A percentile compares a stretch with the other conserved stretches of the same genome.
These are phyloP conservation scores for Drosophila nr. perissopoda DNA, from an alignment of 2,888 invertebrate genomes.

Conservation along the genomic window DNA sequence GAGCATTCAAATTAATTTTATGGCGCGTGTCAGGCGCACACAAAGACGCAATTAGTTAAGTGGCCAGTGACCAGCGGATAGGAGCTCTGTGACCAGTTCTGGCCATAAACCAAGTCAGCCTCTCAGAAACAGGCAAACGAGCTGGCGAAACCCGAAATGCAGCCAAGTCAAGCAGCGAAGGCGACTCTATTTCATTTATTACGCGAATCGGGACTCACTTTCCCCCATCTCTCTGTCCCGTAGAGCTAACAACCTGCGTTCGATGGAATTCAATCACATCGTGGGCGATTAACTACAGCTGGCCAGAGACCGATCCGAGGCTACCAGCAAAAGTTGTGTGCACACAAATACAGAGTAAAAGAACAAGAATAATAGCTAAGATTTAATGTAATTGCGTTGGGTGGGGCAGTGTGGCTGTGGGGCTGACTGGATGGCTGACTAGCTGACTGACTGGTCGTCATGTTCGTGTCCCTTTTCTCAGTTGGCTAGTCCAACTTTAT, in stretches of 20 bases:
- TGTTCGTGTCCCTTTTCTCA: slow-evolving; percentile 71
- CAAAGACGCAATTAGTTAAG: slow-evolving; percentile 78
- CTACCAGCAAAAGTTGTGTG: slow-evolving; percentile 58
- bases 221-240: background rate
- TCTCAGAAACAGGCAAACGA: slow-evolving; percentile 53
- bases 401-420: slow-evolving; percentile 30
- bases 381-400: slow-evolving; percentile 78
- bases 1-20: slow-evolving; percentile 66
- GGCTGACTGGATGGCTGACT: slow-evolving; percentile 1
- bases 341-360: slow-evolving; percentile 72
- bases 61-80: slow-evolving; percentile 54
- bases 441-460: slow-evolving; percentile 37
- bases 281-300: slow-evolving; percentile 79
- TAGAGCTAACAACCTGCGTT: slow-evolving; percentile 68
- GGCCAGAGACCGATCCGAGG: slow-evolving; percentile 46
- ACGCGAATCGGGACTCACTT: slow-evolving; percentile 39
- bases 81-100: slow-evolving; percentile 6
- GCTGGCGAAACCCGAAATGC: slow-evolving; percentile 43
- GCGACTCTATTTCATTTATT: slow-evolving; percentile 73
- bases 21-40: slow-evolving; percentile 74
- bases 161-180: slow-evolving; percentile 56
- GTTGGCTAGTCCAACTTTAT: slow-evolving; percentile 64
- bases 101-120: slow-evolving; percentile 66
- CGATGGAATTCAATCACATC: slow-evolving; percentile 81
- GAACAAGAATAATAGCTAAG: slow-evolving; percentile 79